These are phyloP conservation scores for Thunnus maccoyii DNA, from an alignment of 2,113 vertebrate species.

Conservation along the genomic window DNA sequence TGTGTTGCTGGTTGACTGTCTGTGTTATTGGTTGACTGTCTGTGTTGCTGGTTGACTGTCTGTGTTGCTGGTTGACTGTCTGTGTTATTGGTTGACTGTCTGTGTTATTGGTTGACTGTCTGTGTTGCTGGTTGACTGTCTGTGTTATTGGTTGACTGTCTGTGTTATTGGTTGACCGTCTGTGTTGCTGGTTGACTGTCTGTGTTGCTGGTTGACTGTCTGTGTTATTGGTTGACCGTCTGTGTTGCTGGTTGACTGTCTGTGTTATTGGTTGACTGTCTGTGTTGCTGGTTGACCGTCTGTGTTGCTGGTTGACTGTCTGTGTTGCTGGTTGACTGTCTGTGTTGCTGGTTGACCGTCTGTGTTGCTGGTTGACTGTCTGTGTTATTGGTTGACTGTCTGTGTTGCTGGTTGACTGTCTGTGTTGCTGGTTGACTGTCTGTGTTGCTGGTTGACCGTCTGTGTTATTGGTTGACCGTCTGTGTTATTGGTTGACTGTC, in stretches of 20 bases:
- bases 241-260: neutral
- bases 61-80: too few relatives aligned
- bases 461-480: neutral
- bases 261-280: too few relatives aligned
- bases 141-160: too few relatives aligned
- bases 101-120: too few relatives aligned
- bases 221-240: neutral
- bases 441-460: neutral
- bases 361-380: neutral
- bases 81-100: too few relatives aligned
- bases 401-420: constrained; percentile 3
- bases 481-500: neutral
- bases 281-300: neutral
- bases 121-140: too few relatives aligned
- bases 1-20: too few relatives aligned
- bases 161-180: too few relatives aligned
- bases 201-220: neutral
- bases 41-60: too few relatives aligned
- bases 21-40: too few relatives aligned
- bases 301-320: neutral
- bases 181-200: too few relatives aligned
- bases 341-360: neutral
- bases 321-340: neutral
- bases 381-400: neutral
- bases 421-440: neutral